phyloP scores from a whole-genome alignment of 37 sponge, comb jelly and placozoan genomes.

The Cliona cf. orientalis region DNA sequence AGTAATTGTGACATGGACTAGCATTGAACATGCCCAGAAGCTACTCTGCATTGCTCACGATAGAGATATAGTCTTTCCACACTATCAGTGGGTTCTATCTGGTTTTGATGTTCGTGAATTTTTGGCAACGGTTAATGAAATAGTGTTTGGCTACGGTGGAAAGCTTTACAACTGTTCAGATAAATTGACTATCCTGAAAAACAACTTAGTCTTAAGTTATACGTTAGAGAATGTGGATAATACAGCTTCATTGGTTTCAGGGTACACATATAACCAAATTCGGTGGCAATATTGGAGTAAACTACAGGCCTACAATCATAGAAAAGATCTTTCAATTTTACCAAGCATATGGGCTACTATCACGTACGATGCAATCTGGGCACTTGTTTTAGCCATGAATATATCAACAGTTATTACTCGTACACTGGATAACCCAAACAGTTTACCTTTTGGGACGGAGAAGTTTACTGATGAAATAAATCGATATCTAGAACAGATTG shows the following conservation, averaged over 20 bases:
- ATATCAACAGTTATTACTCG: no score
- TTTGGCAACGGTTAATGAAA: not conserved
- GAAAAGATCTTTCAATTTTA: not conserved
- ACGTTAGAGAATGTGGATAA: no score
- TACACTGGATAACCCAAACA: no score
- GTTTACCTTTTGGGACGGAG: no score
- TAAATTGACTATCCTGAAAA: not conserved
- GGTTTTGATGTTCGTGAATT: not conserved
- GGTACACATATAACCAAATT: not conserved
- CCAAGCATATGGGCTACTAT: not conserved
- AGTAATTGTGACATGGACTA: not conserved
- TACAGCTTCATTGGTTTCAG: not conserved
- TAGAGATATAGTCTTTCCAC: not conserved
- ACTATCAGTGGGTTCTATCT: not conserved
- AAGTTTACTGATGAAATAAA: not conserved
- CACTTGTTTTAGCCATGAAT: constrained; percentile 25
- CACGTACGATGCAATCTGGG: constrained; percentile 23
- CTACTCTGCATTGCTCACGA: not conserved
- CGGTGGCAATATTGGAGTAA: not conserved
- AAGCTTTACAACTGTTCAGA: not conserved
- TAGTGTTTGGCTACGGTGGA: not conserved
- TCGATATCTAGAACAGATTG: not conserved
- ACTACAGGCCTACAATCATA: not conserved
- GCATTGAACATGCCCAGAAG: not conserved
- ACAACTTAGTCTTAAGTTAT: not conserved